These are phyloP conservation scores for Drosophila lutescens DNA, from an alignment of 2,888 invertebrate genomes.

Conservation along the genomic window DNA sequence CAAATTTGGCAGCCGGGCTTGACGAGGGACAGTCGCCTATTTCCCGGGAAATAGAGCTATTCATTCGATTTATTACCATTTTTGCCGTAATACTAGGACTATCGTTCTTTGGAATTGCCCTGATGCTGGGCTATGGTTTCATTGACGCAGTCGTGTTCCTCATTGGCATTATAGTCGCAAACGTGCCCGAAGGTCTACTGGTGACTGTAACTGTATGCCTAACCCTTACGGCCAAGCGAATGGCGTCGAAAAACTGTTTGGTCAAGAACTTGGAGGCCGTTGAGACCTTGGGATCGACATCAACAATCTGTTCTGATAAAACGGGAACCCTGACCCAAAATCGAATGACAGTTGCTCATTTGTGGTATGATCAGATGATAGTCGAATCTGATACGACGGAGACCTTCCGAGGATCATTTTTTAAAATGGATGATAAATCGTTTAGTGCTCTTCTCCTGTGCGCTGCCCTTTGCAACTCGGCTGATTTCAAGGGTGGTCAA, in stretches of 20 bases:
- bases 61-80: slow-evolving; percentile 99
- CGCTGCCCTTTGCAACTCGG: slow-evolving; percentile 98
- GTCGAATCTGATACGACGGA: slow-evolving; percentile 99
- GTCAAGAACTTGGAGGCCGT: slow-evolving; percentile 99
- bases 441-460: slow-evolving; percentile 96
- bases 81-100: slow-evolving; percentile 97
- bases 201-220: slow-evolving; percentile 99
- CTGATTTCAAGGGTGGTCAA: slow-evolving; percentile 98
- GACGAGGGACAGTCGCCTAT: slow-evolving; percentile 99
- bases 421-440: slow-evolving; percentile 93
- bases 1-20: slow-evolving; percentile 95
- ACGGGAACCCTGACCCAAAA: slow-evolving; percentile 99
- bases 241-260: slow-evolving; percentile 99
- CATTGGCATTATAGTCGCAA: slow-evolving; percentile 99
- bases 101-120: slow-evolving; percentile 98
- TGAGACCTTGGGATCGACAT: slow-evolving; percentile 99
- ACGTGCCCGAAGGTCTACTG: slow-evolving; percentile 98
- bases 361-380: slow-evolving; percentile 99
- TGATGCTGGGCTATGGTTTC: slow-evolving; percentile 99
- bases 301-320: slow-evolving; percentile 99
- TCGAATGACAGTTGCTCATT: slow-evolving; percentile 99
- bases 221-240: slow-evolving; percentile 98
- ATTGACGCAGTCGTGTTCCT: slow-evolving; percentile 99
- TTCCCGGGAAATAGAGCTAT: slow-evolving; percentile 99
- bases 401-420: slow-evolving; percentile 94